phyloP scores from a whole-genome alignment of 2,888 invertebrate species.

The Stenodema calcarata region DNA sequence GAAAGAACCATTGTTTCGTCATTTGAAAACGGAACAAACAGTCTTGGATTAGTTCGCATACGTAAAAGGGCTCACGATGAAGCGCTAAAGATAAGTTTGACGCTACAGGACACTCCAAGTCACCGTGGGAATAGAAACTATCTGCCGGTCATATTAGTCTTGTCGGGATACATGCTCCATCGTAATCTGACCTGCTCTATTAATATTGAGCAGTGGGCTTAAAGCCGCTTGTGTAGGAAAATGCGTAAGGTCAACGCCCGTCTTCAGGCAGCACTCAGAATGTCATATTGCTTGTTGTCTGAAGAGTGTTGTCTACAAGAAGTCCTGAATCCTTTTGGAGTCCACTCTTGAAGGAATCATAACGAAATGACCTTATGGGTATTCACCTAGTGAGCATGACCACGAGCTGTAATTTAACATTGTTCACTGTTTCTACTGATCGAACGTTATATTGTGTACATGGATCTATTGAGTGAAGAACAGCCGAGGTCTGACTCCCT shows the following conservation, averaged over 20 bases:
- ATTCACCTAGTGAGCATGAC: no score
- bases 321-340: no score
- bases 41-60: background rate
- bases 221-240: background rate
- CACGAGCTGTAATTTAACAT: no score
- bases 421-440: no score
- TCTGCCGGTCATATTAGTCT: background rate
- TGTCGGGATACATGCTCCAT: background rate
- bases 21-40: background rate
- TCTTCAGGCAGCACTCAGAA: no score
- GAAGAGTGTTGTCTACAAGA: no score
- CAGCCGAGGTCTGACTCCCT: no score
- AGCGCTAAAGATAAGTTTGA: background rate
- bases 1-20: background rate
- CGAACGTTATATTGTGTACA: no score
- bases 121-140: background rate
- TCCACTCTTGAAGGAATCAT: no score
- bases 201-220: background rate
- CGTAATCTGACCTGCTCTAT: background rate
- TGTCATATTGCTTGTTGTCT: no score
- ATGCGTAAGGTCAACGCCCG: background rate
- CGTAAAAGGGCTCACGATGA: background rate
- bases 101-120: background rate
- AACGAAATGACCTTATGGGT: no score
- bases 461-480: no score